A percentile compares a stretch with the other conserved stretches of the same genome.
Evolutionary conservation across 2,113 vertebrate species (phyloP).

Genomic region (Leucoraja erinaceus): DNA sequence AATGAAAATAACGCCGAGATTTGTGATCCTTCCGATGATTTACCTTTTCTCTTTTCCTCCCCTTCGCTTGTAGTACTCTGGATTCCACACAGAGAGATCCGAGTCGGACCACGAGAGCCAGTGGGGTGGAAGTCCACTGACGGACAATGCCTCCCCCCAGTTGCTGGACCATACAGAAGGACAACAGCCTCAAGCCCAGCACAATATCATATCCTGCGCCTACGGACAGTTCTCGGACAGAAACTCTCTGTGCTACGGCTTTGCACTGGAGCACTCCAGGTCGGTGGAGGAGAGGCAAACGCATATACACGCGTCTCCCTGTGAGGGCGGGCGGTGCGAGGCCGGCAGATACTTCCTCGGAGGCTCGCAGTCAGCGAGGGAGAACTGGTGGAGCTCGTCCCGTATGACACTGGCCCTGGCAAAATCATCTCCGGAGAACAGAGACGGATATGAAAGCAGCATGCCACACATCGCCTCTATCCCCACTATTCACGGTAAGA

Average conservation of each 20-base stretch:
- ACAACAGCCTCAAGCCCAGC: constrained; percentile 53
- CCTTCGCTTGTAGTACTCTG: constrained; percentile 70
- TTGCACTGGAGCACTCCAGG: constrained; percentile 70
- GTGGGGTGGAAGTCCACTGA: constrained; percentile 86
- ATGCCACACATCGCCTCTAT: constrained; percentile 75
- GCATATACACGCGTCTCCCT: constrained; percentile 65
- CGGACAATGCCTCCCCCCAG: constrained; percentile 79
- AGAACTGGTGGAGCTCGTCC: constrained; percentile 75
- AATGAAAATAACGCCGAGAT: not conserved
- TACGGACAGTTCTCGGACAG: constrained; percentile 76
- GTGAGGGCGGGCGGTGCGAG: constrained; percentile 79
- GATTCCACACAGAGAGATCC: constrained; percentile 81
- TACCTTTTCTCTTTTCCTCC: constrained; percentile 38
- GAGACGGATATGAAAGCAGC: constrained; percentile 68
- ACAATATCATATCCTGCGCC: constrained; percentile 71
- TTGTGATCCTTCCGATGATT: not conserved
- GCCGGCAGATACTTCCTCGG: constrained; percentile 88
- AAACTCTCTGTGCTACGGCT: constrained; percentile 68
- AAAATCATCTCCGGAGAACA: constrained; percentile 75
- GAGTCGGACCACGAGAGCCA: constrained; percentile 91
- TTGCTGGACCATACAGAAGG: constrained; percentile 73
- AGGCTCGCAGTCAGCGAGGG: constrained; percentile 67
- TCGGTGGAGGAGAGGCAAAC: constrained; percentile 65
- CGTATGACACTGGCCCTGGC: constrained; percentile 66
- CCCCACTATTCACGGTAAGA: constrained; percentile 79